Conservation (phyloP, 2,888 invertebrate species). For the Apamea monoglypha region DNA sequence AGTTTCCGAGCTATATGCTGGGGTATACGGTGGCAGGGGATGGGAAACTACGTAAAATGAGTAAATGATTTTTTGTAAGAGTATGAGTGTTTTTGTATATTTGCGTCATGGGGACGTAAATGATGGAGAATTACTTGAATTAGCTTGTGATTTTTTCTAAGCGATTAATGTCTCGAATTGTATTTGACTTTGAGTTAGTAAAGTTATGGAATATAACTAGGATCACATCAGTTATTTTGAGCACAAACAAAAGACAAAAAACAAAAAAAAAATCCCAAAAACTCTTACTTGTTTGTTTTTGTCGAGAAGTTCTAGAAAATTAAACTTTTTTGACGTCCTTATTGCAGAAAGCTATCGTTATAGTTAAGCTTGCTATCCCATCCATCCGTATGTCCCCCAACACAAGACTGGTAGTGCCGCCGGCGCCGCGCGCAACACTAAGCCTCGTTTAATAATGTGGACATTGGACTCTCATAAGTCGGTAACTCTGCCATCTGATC, state of each 20-base stretch:
- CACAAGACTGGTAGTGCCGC: conserved; percentile 69
- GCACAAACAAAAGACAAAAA: neutral
- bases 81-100: neutral
- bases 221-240: neutral
- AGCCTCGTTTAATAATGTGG: conserved; percentile 81
- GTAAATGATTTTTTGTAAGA: neutral
- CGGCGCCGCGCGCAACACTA: conserved; percentile 71
- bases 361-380: neutral
- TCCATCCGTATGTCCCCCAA: conserved; percentile 13
- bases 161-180: neutral
- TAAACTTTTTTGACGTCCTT: too few species aligned
- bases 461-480: conserved; percentile 78
- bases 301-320: neutral
- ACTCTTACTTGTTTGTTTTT: neutral
- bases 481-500: conserved; percentile 67
- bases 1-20: conserved; percentile 63
- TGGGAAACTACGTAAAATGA: neutral
- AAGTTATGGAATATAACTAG: neutral
- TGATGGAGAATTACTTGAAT: neutral
- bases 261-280: neutral
- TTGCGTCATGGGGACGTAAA: neutral
- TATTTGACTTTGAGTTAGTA: neutral
- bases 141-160: neutral
- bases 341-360: too few species aligned
- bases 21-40: conserved; percentile 12